Evolutionary conservation across 2,113 vertebrate genomes (phyloP), one percentile per base, ranked within the genome.

Genomic region (Eidolon helvum): DNA sequence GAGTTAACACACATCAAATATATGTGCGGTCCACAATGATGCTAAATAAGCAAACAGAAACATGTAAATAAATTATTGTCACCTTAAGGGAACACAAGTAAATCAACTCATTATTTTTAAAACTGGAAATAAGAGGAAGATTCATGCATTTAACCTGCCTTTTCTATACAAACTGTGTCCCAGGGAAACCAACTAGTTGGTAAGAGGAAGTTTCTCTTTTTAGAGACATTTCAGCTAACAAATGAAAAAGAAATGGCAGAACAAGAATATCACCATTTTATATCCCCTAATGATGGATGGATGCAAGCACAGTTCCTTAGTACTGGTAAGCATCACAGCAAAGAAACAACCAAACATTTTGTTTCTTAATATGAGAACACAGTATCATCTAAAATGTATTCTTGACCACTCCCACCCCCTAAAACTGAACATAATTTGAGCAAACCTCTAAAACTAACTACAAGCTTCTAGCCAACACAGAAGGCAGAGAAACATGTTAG

Each of bases 51-150:
- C 19, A 82, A 65, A 14, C 28, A 68, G 35, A 69, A 80, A 79
- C 40, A 61, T 35, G 63, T 18, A 28, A 77, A 90, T 59, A 55
- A 90, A 22, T 68, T 35, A 59, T 55, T 16, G 9, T 72, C 38
- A 50, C 40, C 57, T 92, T 68, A 84, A 59, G 6, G 66, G 35
- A 83, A 78, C 4, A 15, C n/a, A 7, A n/a, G 35, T 16, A 45
- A 87, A 74, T 78, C 85, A 96, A 87, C 28, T 77, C 86, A 80
- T 80, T 84, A 77, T 84, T 84, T 63, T 80, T 45, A 91, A 93
- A 95, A 61, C 77, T 57, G 24, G n/a, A 91, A 75, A 71, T 40
- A 77, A 53, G 15, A 92, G 22, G 55, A 74, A 87, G 59, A 61
- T 21, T 28, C 33, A 74, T 0, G 4, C n/a, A 53, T 80, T 82